phyloP scores from a whole-genome alignment of 2,888 invertebrate genomes.

The Calameuta filiformis region DNA sequence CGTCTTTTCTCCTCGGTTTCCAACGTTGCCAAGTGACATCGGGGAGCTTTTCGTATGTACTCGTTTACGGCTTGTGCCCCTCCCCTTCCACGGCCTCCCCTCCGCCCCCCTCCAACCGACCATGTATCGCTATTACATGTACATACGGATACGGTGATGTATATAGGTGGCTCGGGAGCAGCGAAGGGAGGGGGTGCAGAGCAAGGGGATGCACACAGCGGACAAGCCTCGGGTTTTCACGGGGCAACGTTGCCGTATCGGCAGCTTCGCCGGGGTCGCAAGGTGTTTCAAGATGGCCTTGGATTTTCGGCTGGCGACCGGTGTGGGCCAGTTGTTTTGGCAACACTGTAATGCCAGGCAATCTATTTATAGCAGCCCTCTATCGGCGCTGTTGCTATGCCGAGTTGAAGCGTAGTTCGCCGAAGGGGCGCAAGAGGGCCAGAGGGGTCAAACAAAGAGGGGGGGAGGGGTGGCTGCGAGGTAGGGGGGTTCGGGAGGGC shows the following conservation, averaged over 20 bases:
- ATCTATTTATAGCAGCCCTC: constrained; percentile 57
- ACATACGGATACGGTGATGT: too few species aligned
- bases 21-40: not conserved
- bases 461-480: not conserved
- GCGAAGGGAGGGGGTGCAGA: not conserved
- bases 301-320: constrained; percentile 30
- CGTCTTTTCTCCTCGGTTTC: not conserved
- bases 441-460: too few species aligned
- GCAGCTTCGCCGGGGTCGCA: constrained; percentile 5
- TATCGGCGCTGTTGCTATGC: constrained; percentile 60
- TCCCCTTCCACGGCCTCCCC: not conserved
- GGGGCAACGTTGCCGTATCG: constrained; percentile 44
- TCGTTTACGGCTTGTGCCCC: not conserved
- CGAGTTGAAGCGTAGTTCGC: constrained; percentile 31
- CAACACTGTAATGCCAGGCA: constrained; percentile 49
- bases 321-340: constrained; percentile 52
- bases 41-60: not conserved
- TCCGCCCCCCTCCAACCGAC: too few species aligned
- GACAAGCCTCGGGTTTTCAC: not conserved
- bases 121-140: too few species aligned
- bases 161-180: too few species aligned
- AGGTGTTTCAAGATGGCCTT: constrained; percentile 32
- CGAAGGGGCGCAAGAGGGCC: not conserved
- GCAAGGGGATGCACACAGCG: not conserved
- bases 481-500: constrained; percentile 13